phyloP scores from a whole-genome alignment of 2,797 vertebrate species.

The Pygocentrus nattereri region DNA sequence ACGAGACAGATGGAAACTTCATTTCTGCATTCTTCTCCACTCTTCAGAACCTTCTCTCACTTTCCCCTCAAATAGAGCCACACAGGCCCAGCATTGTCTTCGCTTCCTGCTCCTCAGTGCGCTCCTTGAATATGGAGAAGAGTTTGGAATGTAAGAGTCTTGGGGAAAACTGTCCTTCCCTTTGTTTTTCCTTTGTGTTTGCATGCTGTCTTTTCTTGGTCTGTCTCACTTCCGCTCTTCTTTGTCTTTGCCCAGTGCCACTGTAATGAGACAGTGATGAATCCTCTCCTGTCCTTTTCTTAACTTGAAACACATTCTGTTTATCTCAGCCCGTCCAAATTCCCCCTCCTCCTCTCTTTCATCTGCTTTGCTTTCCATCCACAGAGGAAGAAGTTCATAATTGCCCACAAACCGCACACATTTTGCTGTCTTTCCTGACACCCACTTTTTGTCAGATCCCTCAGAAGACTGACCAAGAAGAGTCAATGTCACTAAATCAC shows the following conservation, averaged over 20 bases:
- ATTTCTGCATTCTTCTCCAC: neutral
- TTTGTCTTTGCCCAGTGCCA: conserved; percentile 5
- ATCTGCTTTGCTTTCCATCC: conserved; percentile 41
- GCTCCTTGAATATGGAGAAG: conserved; percentile 5
- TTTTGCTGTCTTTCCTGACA: conserved; percentile 12
- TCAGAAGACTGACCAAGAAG: neutral
- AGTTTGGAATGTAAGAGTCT: neutral
- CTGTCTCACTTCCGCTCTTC: neutral
- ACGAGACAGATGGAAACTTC: conserved; percentile 9
- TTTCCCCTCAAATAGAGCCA: neutral
- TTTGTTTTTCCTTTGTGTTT: conserved; percentile 17
- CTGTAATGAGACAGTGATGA: conserved; percentile 17
- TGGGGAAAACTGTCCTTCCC: neutral
- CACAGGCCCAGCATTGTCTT: neutral
- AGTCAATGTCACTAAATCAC: neutral
- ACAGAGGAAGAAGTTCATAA: conserved; percentile 14
- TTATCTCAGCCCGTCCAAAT: conserved; percentile 27
- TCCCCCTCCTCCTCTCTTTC: conserved; percentile 8
- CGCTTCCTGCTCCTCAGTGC: neutral
- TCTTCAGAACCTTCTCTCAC: neutral
- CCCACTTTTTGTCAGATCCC: conserved; percentile 2
- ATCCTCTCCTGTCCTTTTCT: conserved; percentile 25
- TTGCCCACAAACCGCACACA: neutral
- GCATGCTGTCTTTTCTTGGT: neutral
- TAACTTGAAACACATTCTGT: conserved; percentile 46